These are phyloP conservation scores for Crambe crambe DNA, from an alignment of 37 sponge, comb jelly and placozoan species.

Conservation along the genomic window DNA sequence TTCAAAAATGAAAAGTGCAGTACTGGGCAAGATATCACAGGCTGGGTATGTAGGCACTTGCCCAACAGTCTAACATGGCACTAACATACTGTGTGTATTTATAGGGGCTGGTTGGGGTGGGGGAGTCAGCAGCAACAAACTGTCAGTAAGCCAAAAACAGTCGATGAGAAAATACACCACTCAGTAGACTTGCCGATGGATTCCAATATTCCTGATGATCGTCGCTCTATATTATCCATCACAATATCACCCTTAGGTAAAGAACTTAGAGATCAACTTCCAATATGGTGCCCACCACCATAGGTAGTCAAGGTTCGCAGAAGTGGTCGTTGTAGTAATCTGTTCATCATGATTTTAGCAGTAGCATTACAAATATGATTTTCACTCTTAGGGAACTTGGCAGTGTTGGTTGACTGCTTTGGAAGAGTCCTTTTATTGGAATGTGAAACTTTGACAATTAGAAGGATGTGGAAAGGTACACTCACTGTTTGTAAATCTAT, in stretches of 20 bases:
- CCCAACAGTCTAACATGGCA: too few species aligned
- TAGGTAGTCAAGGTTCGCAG: too few species aligned
- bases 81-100: not conserved
- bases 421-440: conserved; percentile 82
- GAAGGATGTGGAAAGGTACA: conserved; percentile 88
- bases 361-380: too few species aligned
- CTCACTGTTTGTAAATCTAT: not conserved
- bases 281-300: too few species aligned
- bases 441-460: conserved; percentile 30
- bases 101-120: conserved; percentile 71
- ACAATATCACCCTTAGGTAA: conserved; percentile 51
- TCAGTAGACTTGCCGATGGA: conserved; percentile 46
- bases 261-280: too few species aligned
- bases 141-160: not conserved
- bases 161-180: conserved; percentile 28
- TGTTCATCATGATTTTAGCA: too few species aligned
- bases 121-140: conserved; percentile 33
- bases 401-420: conserved; percentile 66
- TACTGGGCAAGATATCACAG: conserved; percentile 55
- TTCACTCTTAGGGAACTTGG: conserved; percentile 59
- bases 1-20: conserved; percentile 70
- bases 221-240: conserved; percentile 31
- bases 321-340: too few species aligned
- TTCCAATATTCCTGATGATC: conserved; percentile 60
- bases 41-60: too few species aligned